These are phyloP conservation scores for Takifugu flavidus DNA, from an alignment of 2,113 vertebrate genomes.

Conservation along the genomic window DNA sequence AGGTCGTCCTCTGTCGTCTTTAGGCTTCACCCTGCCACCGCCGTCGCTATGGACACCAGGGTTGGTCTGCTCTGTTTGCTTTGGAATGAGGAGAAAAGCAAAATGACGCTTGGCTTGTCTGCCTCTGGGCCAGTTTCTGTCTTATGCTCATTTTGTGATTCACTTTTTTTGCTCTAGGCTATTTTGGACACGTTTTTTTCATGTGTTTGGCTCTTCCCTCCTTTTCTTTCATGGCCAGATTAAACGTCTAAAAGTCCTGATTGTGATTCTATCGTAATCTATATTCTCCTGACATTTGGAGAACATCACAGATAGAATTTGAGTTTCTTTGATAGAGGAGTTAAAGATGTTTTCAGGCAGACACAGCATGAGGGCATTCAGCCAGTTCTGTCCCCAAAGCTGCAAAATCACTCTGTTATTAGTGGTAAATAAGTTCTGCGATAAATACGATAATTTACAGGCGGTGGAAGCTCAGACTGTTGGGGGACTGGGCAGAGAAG, in stretches of 20 bases:
- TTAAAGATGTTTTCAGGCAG: not conserved
- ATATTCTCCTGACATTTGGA: too few species aligned
- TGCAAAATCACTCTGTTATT: too few species aligned
- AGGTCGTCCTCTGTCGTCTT: constrained; percentile 28
- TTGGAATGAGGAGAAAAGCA: constrained; percentile 18
- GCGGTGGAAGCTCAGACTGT: too few species aligned
- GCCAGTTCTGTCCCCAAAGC: too few species aligned
- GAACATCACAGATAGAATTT: too few species aligned
- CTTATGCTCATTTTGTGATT: constrained; percentile 7
- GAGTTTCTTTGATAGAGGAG: too few species aligned
- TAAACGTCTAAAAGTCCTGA: too few species aligned
- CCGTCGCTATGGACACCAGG: constrained; percentile 41
- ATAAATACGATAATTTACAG: too few species aligned
- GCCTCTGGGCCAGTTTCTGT: constrained; percentile 16
- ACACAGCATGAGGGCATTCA: not conserved
- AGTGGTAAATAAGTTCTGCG: too few species aligned
- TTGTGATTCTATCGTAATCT: too few species aligned
- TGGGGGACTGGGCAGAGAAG: too few species aligned
- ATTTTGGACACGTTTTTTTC: constrained; percentile 14
- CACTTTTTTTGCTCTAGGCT: constrained; percentile 25
- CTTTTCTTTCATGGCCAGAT: too few species aligned
- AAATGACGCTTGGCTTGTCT: constrained; percentile 20
- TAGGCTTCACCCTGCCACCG: constrained; percentile 15
- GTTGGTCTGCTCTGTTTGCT: not conserved
- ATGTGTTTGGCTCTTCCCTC: not conserved